These are phyloP conservation scores for Diachasmimorpha longicaudata DNA, from an alignment of 1,140 invertebrate species.

Conservation along the genomic window DNA sequence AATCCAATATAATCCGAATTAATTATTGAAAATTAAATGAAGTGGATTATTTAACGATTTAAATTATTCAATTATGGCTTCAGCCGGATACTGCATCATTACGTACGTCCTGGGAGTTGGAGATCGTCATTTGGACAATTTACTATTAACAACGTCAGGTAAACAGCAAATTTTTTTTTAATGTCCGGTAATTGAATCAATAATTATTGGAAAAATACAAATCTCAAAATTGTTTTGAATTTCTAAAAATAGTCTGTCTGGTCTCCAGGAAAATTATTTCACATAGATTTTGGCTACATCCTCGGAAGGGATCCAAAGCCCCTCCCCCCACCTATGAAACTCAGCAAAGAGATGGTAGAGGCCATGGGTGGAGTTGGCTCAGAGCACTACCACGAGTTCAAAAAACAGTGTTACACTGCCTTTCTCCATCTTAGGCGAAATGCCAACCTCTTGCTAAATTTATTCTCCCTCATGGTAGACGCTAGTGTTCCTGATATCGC, in stretches of 20 bases:
- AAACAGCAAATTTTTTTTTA: too few relatives aligned
- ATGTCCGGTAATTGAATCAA: neutral
- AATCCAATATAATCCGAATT: too few relatives aligned
- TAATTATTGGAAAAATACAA: too few relatives aligned
- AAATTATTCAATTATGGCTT: neutral
- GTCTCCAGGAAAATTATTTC: neutral
- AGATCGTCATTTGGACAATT: constrained; percentile 97
- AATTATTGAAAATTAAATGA: too few relatives aligned
- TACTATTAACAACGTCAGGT: constrained; percentile 85
- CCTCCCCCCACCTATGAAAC: constrained; percentile 97
- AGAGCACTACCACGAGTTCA: constrained; percentile 94
- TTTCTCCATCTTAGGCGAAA: constrained; percentile 94
- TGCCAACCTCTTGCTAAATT: constrained; percentile 95
- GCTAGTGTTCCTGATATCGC: constrained; percentile 99
- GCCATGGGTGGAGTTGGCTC: constrained; percentile 96
- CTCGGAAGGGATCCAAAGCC: constrained; percentile 98
- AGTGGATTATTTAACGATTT: too few relatives aligned
- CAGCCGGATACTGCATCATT: constrained; percentile 97
- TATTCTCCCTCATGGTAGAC: constrained; percentile 98
- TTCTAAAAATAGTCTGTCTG: neutral
- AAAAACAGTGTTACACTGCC: constrained; percentile 94
- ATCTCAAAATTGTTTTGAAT: neutral
- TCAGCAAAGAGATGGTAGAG: constrained; percentile 99
- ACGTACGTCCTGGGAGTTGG: constrained; percentile 98
- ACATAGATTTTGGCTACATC: constrained; percentile 98